Evolutionary conservation across 2,888 invertebrate genomes (phyloP).

Genomic region (Cheilosia variabilis): DNA sequence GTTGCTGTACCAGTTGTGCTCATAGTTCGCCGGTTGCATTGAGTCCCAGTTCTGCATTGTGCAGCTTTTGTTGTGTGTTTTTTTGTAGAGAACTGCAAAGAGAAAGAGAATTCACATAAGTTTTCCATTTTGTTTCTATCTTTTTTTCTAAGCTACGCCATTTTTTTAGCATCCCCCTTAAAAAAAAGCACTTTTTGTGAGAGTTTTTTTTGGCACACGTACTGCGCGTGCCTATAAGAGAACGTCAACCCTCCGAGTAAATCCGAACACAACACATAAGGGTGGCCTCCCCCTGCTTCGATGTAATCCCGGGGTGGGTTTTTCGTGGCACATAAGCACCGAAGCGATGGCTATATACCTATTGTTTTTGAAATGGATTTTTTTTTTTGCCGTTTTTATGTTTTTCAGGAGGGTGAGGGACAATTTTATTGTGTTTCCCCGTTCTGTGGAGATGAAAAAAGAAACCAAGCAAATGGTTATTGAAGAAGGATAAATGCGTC

Average conservation of each 20-base stretch:
- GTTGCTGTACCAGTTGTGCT: conserved; percentile 82
- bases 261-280: conserved; percentile 54
- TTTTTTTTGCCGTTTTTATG: conserved; percentile 44
- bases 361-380: conserved; percentile 61
- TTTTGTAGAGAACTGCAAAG: conserved; percentile 46
- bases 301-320: conserved; percentile 62
- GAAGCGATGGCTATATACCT: conserved; percentile 44
- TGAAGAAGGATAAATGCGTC: conserved; percentile 49
- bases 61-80: conserved; percentile 33
- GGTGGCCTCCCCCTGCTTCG: conserved; percentile 53
- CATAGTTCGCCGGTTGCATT: conserved; percentile 81
- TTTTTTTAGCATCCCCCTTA: conserved; percentile 51
- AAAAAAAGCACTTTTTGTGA: conserved; percentile 29
- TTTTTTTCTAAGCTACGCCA: conserved; percentile 45
- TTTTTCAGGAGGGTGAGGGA: conserved; percentile 44
- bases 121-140: conserved; percentile 48
- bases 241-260: conserved; percentile 60
- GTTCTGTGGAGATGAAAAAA: not conserved
- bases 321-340: conserved; percentile 43
- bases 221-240: conserved; percentile 79
- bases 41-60: conserved; percentile 83
- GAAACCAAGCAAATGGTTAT: conserved; percentile 20
- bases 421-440: conserved; percentile 64
- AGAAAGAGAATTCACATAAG: conserved; percentile 14
- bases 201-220: conserved; percentile 71